phyloP scores from a whole-genome alignment of 1,140 invertebrate genomes.

The Drosophila nigrodunni region DNA sequence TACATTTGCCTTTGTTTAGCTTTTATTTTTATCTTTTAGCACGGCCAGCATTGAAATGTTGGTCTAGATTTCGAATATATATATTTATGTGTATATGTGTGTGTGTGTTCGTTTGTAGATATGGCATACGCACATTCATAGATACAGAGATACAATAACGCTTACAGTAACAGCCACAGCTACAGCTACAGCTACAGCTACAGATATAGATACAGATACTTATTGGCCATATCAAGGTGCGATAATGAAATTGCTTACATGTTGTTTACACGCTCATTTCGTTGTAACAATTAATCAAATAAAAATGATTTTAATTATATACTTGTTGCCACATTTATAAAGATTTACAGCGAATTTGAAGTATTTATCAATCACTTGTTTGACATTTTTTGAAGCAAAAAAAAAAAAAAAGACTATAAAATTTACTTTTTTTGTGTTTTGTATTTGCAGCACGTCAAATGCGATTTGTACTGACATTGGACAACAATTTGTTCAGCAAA shows the following conservation, averaged over 20 bases:
- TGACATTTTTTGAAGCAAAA: not conserved
- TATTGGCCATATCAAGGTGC: slow-evolving; percentile 41
- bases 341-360: not conserved
- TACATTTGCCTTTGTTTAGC: slow-evolving; percentile 17
- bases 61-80: slow-evolving; percentile 36
- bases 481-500: slow-evolving; percentile 2
- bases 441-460: slow-evolving; percentile 32
- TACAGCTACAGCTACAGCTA: slow-evolving; percentile 8
- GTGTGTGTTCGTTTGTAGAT: slow-evolving; percentile 17
- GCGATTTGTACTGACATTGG: not conserved
- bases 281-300: slow-evolving; percentile 65
- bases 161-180: slow-evolving; percentile 13
- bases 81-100: slow-evolving; percentile 20
- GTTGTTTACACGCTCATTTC: slow-evolving; percentile 67
- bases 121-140: slow-evolving; percentile 9
- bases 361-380: slow-evolving; percentile 1
- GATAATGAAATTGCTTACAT: slow-evolving; percentile 62
- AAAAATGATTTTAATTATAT: slow-evolving; percentile 53
- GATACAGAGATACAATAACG: slow-evolving; percentile 19
- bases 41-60: slow-evolving; percentile 45
- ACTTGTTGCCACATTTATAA: slow-evolving; percentile 25
- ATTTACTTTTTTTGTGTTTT: not conserved
- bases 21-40: slow-evolving; percentile 14
- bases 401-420: not conserved
- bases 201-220: slow-evolving; percentile 4